phyloP scores from a whole-genome alignment of 2,888 invertebrate genomes.

The Sarcophaga subvicina region DNA sequence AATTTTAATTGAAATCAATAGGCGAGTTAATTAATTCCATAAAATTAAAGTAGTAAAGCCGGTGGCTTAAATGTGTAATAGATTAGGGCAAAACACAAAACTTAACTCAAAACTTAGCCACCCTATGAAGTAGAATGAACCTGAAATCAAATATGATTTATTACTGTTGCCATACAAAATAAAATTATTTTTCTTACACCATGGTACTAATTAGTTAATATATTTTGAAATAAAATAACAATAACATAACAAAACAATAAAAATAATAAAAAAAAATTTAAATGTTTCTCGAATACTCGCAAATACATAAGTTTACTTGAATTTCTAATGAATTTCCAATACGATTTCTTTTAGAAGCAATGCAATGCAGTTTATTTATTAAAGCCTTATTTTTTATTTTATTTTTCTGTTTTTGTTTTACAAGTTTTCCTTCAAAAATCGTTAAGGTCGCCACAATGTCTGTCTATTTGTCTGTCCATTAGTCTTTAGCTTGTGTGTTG shows the following conservation, averaged over 20 bases:
- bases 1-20: no score
- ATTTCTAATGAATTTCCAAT: no score
- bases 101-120: no score
- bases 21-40: no score
- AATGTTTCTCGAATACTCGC: neutral
- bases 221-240: neutral
- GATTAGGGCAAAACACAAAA: no score
- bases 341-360: neutral
- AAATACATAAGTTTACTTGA: no score
- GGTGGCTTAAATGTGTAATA: no score
- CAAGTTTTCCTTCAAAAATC: constrained; percentile 52
- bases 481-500: constrained; percentile 7
- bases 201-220: neutral
- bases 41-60: no score
- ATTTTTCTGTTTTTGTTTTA: neutral
- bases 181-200: neutral
- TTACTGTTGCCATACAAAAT: no score
- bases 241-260: neutral
- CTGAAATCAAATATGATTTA: no score
- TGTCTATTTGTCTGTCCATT: constrained; percentile 22
- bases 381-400: neutral
- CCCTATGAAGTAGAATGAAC: no score
- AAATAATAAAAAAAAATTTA: neutral
- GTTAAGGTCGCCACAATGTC: constrained; percentile 39
- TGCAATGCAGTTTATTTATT: neutral